Conservation (phyloP, 2,888 invertebrate species). For the Taenaris catops region DNA sequence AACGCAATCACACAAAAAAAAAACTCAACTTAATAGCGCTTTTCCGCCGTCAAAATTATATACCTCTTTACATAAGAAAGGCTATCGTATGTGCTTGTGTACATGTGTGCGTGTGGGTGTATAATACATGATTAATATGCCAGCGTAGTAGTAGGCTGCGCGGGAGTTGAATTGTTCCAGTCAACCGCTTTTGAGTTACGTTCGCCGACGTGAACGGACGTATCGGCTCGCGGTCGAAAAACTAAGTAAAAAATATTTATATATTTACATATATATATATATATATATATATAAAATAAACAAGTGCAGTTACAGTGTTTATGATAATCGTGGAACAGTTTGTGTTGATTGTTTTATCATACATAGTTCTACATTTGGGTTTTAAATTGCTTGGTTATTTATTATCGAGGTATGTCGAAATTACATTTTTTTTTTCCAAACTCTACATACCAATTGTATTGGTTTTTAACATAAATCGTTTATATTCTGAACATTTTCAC, state of each 20-base stretch:
- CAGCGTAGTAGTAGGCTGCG: slow-evolving; percentile 51
- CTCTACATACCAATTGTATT: too few species aligned
- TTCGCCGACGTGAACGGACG: slow-evolving; percentile 45
- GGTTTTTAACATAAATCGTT: too few species aligned
- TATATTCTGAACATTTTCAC: too few species aligned
- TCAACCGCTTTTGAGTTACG: slow-evolving; percentile 69
- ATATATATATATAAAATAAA: too few species aligned
- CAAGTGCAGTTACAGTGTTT: slow-evolving; percentile 27
- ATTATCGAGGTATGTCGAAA: slow-evolving; percentile 11
- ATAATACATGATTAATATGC: slow-evolving; percentile 30
- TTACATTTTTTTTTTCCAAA: too few species aligned
- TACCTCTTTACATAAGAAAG: slow-evolving; percentile 62
- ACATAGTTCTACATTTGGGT: too few species aligned
- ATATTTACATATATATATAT: too few species aligned
- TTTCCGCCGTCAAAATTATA: slow-evolving; percentile 62
- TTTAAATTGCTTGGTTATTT: slow-evolving; percentile 2
- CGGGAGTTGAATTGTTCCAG: slow-evolving; percentile 68
- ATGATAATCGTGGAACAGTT: slow-evolving; percentile 7
- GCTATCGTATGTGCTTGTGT: slow-evolving; percentile 46
- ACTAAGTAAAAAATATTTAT: slow-evolving; percentile 4
- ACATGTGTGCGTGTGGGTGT: slow-evolving; percentile 35
- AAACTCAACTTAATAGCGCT: slow-evolving; percentile 49
- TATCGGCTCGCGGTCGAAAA: slow-evolving; percentile 28
- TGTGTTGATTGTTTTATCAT: slow-evolving; percentile 9
- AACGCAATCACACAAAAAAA: slow-evolving; percentile 41